Evolutionary conservation across 2,797 vertebrate species (phyloP), one percentile per base, ranked within the genome.

Genomic region (Zalophus californianus): DNA sequence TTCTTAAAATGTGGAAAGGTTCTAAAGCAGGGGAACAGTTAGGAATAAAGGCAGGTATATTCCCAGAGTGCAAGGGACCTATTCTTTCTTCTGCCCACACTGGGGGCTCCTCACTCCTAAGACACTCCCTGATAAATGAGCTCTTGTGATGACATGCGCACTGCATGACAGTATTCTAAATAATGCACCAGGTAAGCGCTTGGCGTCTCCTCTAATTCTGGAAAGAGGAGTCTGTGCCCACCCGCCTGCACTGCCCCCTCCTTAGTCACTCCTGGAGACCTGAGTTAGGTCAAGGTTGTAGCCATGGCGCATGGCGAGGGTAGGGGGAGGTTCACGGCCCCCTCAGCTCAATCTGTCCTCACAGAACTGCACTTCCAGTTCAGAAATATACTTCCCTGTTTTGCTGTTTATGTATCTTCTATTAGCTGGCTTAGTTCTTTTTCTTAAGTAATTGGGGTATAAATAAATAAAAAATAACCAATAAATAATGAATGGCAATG

Each of bases 1-100:
- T 84, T 91, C 56, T 96, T 52, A 35, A 52, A 62, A 77, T 90
- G 38, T 29, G 21, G 62, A 60, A 83, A 79, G 29, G 32, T 87
- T 85, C 86, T 79, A 23, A 56, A 73, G n/a, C 13, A 41, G 50
- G 25, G 2, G 14, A 73, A 12, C 10, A 54, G n/a, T n/a, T 48
- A 16, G 70, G 52, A 66, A 64, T 68, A n/a, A 78, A 86, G 48
- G 73, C 75, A 44, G 15, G 27, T 15, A 20, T 29, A 54, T 32
- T 23, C 35, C 58, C 9, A 12, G 35, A 80, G 2, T 13, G 27
- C 20, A n/a, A 66, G 14, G 70, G 25, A 50, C 27, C 20, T 10
- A 8, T 29, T 8, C 54, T 5, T 56, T 21, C 60, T 64, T 56
- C 60, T 68, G 41, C 35, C 41, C 72, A 48, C n/a, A 82, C 6